Conservation (phyloP, 1,140 invertebrate genomes). For the Brachystomella parvula region DNA sequence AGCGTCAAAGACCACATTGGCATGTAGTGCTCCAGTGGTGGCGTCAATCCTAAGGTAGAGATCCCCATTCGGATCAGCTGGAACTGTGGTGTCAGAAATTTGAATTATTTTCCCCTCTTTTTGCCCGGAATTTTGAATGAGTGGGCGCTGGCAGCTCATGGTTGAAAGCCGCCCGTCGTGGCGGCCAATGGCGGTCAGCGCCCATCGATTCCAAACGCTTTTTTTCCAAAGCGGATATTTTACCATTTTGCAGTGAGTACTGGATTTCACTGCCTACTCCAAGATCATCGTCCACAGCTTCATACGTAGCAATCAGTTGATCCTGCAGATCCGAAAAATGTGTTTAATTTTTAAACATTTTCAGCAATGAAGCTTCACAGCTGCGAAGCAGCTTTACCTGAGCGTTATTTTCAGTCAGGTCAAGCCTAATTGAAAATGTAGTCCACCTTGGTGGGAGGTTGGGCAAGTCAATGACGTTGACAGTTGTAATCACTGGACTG, state of each 20-base stretch:
- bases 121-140: background rate
- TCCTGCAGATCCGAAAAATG: background rate
- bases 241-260: background rate
- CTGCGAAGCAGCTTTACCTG: background rate
- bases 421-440: background rate
- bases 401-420: background rate
- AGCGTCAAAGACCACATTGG: background rate
- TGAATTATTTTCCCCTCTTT: no score
- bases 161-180: no score
- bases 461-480: background rate
- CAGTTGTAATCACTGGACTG: background rate
- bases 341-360: no score
- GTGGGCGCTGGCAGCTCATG: background rate
- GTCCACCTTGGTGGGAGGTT: background rate
- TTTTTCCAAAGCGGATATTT: no score
- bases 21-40: background rate
- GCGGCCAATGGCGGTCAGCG: no score
- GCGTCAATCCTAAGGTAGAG: background rate
- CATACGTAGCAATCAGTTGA: background rate
- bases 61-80: background rate
- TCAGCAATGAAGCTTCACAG: no score
- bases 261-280: background rate
- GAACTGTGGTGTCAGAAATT: background rate
- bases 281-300: background rate
- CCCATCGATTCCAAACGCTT: no score